Conservation (phyloP, 2,113 vertebrate species). For the Anser brachyrhynchus region DNA sequence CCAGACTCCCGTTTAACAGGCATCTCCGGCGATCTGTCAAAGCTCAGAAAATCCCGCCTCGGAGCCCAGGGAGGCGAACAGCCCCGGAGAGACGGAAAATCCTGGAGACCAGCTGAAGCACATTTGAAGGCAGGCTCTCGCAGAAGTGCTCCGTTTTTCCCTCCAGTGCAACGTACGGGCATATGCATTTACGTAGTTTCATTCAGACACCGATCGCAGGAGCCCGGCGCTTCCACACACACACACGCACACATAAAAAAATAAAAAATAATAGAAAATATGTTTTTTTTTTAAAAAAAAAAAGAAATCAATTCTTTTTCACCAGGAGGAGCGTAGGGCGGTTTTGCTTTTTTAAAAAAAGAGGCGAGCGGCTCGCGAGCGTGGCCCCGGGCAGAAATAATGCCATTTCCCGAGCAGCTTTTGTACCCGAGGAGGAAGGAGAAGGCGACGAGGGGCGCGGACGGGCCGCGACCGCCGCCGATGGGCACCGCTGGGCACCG, state of each 20-base stretch:
- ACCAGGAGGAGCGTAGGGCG: no score
- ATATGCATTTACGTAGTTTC: conserved; percentile 58
- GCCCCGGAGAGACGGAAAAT: conserved; percentile 56
- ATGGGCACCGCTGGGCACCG: conserved; percentile 66
- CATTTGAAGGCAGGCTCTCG: conserved; percentile 62
- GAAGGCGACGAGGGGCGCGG: conserved; percentile 21
- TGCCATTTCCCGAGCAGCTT: conserved; percentile 69
- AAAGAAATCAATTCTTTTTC: no score
- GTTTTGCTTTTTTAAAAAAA: neutral
- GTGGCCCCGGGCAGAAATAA: conserved; percentile 25
- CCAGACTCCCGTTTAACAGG: conserved; percentile 62
- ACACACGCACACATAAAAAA: neutral
- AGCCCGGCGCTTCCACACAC: conserved; percentile 55
- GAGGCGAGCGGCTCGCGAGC: conserved; percentile 30
- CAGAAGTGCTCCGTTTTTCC: conserved; percentile 66
- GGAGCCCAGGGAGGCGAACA: conserved; percentile 58
- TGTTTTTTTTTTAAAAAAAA: neutral
- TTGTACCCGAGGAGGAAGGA: conserved; percentile 50
- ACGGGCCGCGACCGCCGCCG: conserved; percentile 61
- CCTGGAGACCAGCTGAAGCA: conserved; percentile 68
- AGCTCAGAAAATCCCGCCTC: conserved; percentile 63
- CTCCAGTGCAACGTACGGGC: conserved; percentile 70
- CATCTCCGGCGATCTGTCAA: conserved; percentile 71
- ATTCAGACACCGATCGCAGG: conserved; percentile 66
- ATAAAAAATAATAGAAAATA: neutral